Base-by-base conservation (phyloP, 1,140 invertebrate species). In the Drosophila nigrodunni region DNA sequence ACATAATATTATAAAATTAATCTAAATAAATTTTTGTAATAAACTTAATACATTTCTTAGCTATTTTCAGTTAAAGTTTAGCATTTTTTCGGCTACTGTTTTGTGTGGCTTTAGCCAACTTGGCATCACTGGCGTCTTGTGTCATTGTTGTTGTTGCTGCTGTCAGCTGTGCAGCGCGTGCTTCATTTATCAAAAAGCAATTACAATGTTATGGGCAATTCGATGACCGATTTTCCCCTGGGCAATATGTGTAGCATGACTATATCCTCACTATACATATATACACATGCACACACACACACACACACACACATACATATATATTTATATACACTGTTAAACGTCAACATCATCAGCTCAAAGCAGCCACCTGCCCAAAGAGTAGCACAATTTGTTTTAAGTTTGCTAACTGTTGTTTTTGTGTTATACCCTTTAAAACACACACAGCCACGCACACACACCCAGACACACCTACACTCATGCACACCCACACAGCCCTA, bases 131-230 rank as follows among this genome's bases (percentile, higher is more conserved):
- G 25, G 25, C 3, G 3, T 30, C 25, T 30, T 30, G 25, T 30
- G 25, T 30, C 25, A 30, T 30, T 30, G 62, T 73, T 77, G 73
- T 65, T 78, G 57, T 77, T 65, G 15, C 35, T 65, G 68, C 82
- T 87, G 82, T 86, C 82, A 86, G 79, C 74, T 86, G 79, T 87
- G 82, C 82, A 82, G 83, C 82, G 82, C 83, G 82, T 88, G 82
- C 83, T 87, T 87, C 82, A 87, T 87, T 87, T 87, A 87, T 87
- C 82, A 87, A 87, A 87, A 87, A 87, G 82, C 82, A 87, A 87
- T 87, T 87, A 87, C 82, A 87, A 87, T 87, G 82, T 88, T 87
- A 77, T 88, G 52, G 61, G 61, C 69, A 76, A 71, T 82, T 82
- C 75, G 79, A 87, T 87, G 74, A 74, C 62, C 75, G 67, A 82